Evolutionary conservation across 2,113 vertebrate species (phyloP), one percentile per base, ranked within the genome.

Genomic region (Parus major): DNA sequence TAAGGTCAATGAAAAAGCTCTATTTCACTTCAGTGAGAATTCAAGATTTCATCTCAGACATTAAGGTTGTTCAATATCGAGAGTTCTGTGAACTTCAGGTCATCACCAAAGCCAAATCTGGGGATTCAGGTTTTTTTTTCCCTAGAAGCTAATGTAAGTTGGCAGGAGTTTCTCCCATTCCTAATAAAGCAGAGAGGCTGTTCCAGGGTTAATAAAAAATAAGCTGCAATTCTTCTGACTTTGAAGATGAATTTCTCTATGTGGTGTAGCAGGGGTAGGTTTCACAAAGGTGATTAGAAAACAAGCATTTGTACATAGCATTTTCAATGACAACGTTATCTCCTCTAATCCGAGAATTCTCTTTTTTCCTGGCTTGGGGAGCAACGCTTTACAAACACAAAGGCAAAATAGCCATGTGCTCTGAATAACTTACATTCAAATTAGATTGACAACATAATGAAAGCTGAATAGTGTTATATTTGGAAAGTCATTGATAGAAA

Each of bases 391-490:
- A 87, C 70, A 88, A 89, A 91, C 47, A 93, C 85, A 96, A 95
- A 96, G 42, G 60, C 90, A 95, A 92, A 96, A 31, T 12, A 90
- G 70, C 60, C 82, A 41, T 33, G 33, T 80, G 65, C 78, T 89
- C 69, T 8, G 41, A 93, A 92, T 90, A 78, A 78, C 82, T 95
- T 80, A 68, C 68, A 95, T 82, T 86, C 90, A 92, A 94, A 97
- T 95, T 93, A 97, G 92, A 94, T 78, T 93, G 95, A 93, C 93
- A 95, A 92, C 64, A 93, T 93, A 97, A 95, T 94, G 95, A 93
- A 89, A 89, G 70, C 77, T 92, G 79, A 90, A 90, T 88, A 92
- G 88, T 60, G 78, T 75, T 97, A 89, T 94, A 93, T 96, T 96
- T 94, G 80, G 93, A 95, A 39, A 96, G 76, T 82, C 10, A 8